A percentile compares a stretch with the other conserved stretches of the same genome.
Conservation (phyloP, 2,888 invertebrate species). For the Hydrotaea diabolus region DNA sequence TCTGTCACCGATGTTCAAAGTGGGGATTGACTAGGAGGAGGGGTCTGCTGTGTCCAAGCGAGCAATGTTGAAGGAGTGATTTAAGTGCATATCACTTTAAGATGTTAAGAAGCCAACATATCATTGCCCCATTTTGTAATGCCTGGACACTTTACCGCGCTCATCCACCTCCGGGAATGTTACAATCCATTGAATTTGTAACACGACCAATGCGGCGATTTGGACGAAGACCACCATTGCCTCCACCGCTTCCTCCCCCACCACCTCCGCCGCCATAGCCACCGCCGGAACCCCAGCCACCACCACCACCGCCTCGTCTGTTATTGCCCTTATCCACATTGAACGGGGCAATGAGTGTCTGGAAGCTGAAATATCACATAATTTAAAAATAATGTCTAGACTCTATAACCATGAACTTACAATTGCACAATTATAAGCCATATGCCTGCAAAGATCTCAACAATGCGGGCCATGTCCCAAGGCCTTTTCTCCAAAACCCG, state of each 20-base stretch:
- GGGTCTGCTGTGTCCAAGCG: slow-evolving; percentile 69
- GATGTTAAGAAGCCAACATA: neutral
- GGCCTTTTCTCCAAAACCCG: slow-evolving; percentile 75
- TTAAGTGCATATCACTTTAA: neutral
- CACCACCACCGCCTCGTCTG: slow-evolving; percentile 63
- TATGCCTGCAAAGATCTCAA: slow-evolving; percentile 72
- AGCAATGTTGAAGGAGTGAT: slow-evolving; percentile 34
- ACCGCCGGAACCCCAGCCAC: slow-evolving; percentile 70
- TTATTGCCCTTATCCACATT: slow-evolving; percentile 63
- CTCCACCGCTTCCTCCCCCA: slow-evolving; percentile 56
- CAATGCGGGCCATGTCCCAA: slow-evolving; percentile 74
- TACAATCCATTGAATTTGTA: slow-evolving; percentile 71
- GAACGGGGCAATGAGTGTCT: slow-evolving; percentile 74
- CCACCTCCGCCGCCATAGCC: slow-evolving; percentile 67
- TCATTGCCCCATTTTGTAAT: slow-evolving; percentile 33
- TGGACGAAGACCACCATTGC: slow-evolving; percentile 69
- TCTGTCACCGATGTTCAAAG: neutral
- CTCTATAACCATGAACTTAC: slow-evolving; percentile 68
- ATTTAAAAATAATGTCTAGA: neutral
- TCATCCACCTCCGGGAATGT: slow-evolving; percentile 71
- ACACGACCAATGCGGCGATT: slow-evolving; percentile 71
- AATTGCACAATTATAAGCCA: slow-evolving; percentile 74
- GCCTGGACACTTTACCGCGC: slow-evolving; percentile 70
- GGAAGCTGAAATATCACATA: slow-evolving; percentile 67
- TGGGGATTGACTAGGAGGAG: neutral